phyloP scores from a whole-genome alignment of 2,888 invertebrate genomes.

The Nineta flava region DNA sequence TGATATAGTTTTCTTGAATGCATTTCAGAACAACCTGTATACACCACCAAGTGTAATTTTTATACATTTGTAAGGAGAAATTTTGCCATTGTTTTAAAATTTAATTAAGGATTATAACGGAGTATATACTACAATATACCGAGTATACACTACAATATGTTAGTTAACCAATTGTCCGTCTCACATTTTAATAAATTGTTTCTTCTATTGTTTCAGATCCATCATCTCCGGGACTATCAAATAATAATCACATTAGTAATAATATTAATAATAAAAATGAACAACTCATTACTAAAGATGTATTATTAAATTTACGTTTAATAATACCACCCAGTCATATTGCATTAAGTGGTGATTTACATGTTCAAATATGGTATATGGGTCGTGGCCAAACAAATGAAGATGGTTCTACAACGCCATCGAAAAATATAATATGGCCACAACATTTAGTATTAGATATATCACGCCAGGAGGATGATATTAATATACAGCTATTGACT shows the following conservation, averaged over 20 bases:
- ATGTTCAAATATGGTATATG: constrained; percentile 37
- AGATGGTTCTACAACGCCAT: constrained; percentile 17
- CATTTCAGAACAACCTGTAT: too few species aligned
- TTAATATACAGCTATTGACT: constrained; percentile 21
- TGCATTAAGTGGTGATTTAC: constrained; percentile 65
- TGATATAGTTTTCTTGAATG: too few species aligned
- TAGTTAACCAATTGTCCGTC: neutral
- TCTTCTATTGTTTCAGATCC: neutral
- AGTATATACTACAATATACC: too few species aligned
- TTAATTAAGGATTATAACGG: too few species aligned
- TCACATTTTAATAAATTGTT: neutral
- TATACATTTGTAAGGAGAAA: too few species aligned
- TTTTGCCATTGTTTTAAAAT: too few species aligned
- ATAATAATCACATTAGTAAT: too few species aligned
- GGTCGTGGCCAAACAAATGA: constrained; percentile 21
- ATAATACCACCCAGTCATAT: constrained; percentile 60
- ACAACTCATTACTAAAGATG: neutral
- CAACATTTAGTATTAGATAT: constrained; percentile 9
- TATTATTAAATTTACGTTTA: constrained; percentile 28
- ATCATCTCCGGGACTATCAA: neutral
- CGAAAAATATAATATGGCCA: neutral
- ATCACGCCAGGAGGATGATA: constrained; percentile 28
- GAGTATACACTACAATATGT: neutral
- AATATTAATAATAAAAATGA: too few species aligned
- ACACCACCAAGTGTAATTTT: too few species aligned